Conservation (phyloP, 2,797 vertebrate species). For the Phoebastria nigripes region DNA sequence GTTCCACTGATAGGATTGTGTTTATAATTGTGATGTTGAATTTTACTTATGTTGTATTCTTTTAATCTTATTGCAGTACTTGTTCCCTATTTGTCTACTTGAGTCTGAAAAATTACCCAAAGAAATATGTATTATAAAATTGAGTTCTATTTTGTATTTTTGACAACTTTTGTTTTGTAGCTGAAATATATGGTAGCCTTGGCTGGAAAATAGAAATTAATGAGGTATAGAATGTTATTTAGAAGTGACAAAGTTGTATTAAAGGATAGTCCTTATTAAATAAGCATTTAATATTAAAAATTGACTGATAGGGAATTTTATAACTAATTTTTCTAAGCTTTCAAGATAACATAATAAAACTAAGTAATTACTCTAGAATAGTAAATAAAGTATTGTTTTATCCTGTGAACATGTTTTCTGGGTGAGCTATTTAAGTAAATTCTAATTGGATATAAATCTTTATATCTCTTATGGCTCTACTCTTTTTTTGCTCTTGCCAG, state of each 20-base stretch:
- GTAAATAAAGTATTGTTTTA: too few species aligned
- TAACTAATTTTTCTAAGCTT: background rate
- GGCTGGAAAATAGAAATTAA: constrained; percentile 78
- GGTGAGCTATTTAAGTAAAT: background rate
- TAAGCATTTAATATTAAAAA: background rate
- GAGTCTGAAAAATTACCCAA: background rate
- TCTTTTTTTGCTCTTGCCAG: background rate
- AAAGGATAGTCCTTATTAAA: background rate
- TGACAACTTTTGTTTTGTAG: constrained; percentile 59
- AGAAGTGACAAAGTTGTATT: background rate
- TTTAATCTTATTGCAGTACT: background rate
- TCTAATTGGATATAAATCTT: background rate
- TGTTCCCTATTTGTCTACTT: background rate
- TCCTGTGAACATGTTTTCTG: background rate
- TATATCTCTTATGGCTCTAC: background rate
- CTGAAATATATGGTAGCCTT: constrained; percentile 76
- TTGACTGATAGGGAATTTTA: background rate
- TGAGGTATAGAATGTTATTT: constrained; percentile 74
- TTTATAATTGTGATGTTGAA: background rate
- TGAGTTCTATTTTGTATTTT: background rate
- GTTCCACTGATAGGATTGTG: background rate
- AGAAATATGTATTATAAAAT: background rate
- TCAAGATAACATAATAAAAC: background rate
- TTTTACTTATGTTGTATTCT: background rate
- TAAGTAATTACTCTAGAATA: background rate